Evolutionary conservation across 92 coral and sea anemone genomes (phyloP).

Genomic region (Bergia puertoricense): DNA sequence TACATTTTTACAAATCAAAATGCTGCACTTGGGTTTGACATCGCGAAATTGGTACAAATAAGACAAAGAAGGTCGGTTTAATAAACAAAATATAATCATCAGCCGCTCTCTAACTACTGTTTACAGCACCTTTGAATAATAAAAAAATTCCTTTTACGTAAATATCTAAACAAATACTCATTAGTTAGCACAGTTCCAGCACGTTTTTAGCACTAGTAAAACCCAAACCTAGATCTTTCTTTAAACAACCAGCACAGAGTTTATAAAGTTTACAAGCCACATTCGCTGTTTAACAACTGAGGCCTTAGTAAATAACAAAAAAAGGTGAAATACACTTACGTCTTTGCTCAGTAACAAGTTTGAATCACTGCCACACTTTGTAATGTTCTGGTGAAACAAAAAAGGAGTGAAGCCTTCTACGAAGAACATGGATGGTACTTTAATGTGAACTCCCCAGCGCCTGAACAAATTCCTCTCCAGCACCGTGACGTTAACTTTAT

Average conservation of each 20-base stretch:
- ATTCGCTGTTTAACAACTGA: not conserved
- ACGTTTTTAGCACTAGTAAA: no score
- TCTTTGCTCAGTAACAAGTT: conserved; percentile 70
- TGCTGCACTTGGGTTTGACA: not conserved
- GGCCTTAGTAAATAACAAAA: not conserved
- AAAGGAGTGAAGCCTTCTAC: conserved; percentile 62
- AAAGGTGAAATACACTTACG: conserved; percentile 52
- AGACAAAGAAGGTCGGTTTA: not conserved
- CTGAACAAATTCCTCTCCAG: conserved; percentile 55
- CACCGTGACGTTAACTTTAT: conserved; percentile 42
- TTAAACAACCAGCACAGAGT: not conserved
- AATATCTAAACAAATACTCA: no score
- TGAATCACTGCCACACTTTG: conserved; percentile 86
- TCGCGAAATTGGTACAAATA: not conserved
- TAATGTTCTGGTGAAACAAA: conserved; percentile 79
- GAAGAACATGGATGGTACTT: conserved; percentile 54
- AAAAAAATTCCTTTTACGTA: no score
- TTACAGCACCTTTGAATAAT: no score
- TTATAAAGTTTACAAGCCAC: not conserved
- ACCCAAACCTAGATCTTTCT: no score
- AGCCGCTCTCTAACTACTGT: no score
- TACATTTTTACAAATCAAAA: no score
- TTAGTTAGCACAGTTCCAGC: no score
- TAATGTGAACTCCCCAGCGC: conserved; percentile 59
- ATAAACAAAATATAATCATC: no score